Base-by-base conservation (phyloP, 2,113 vertebrate species). In the Eurystomus gularis region DNA sequence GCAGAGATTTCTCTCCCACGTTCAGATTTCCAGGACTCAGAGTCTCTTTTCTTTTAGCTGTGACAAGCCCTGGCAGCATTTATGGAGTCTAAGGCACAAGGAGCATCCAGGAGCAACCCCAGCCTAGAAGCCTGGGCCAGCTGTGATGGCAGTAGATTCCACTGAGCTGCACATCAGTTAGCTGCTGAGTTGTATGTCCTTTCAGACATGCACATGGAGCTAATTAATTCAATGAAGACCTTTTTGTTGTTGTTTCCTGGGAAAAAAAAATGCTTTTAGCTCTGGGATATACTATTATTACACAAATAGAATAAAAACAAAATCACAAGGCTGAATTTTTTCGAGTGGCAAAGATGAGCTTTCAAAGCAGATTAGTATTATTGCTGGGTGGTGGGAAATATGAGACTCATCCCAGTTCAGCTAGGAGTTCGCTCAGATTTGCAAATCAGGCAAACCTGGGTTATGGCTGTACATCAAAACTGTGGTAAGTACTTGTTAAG, bases 161-260 rank as follows among this genome's bases (percentile, higher is more conserved):
- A 37, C 35, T 39, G 90, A 86, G 72, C 61, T 97, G 87, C 93
- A 95, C 94, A 97, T 95, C 94, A 84, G 86, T 93, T 72, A 91
- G 82, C 61, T 96, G 95, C 46, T 46, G 88, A 92, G 85, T 87
- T 69, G 16, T 96, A 92, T 93, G 80, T 93, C 93, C 95, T 96
- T 96, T 95, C 88, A 97, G 40, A 97, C 82, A 96, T 52, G 44
- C 90, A 95, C 91, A 94, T 89, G 95, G 97, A 96, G 91, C 96
- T 96, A 82, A 97, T 97, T 95, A 96, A 97, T 93, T 90, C 92
- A 96, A 94, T 82, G 83, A 97, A 95, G 83, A 84, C 44, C 91
- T 94, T 82, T 62, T 42, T 40, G 4, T 39, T 70, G 7, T 51
- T 82, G 40, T 24, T 87, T 29, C 65, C 98, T 97, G 94, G 95